Percentiles rank a stretch among this genome's conserved stretches.
phyloP scores from a whole-genome alignment of 2,113 vertebrate genomes.

The Larimichthys polyactis region DNA sequence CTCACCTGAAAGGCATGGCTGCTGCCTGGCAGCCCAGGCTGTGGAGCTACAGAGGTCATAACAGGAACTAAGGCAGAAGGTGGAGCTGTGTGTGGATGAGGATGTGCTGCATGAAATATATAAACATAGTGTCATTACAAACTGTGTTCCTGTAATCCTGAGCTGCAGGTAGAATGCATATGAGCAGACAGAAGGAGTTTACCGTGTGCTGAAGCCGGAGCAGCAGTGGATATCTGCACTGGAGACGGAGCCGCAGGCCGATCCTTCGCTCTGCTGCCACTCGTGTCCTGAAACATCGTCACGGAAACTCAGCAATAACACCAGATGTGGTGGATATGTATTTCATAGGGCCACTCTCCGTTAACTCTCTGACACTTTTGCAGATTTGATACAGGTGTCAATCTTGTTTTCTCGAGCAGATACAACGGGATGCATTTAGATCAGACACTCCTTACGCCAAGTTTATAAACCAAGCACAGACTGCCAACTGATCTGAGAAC shows the following conservation, averaged over 20 bases:
- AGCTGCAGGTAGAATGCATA: neutral
- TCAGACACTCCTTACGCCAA: neutral
- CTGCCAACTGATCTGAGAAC: neutral
- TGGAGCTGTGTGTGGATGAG: constrained; percentile 75
- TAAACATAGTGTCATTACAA: no score
- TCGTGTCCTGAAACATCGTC: constrained; percentile 85
- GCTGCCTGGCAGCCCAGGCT: constrained; percentile 82
- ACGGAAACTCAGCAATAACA: neutral
- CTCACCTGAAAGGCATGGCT: constrained; percentile 92
- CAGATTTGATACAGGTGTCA: no score
- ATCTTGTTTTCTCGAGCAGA: no score
- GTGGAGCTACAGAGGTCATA: constrained; percentile 80
- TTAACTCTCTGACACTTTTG: no score
- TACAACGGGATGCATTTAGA: no score
- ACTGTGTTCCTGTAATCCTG: neutral
- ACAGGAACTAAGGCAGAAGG: constrained; percentile 88
- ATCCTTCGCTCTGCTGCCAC: constrained; percentile 73
- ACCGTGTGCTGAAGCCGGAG: constrained; percentile 73
- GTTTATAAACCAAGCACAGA: neutral
- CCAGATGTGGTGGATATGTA: neutral
- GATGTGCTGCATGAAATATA: constrained; percentile 76
- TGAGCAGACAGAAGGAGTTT: neutral
- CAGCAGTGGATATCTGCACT: constrained; percentile 75
- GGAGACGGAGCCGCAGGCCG: constrained; percentile 77
- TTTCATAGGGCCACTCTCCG: neutral